Base-by-base conservation (phyloP, 1,140 invertebrate genomes). In the Teleopsis dalmanni region DNA sequence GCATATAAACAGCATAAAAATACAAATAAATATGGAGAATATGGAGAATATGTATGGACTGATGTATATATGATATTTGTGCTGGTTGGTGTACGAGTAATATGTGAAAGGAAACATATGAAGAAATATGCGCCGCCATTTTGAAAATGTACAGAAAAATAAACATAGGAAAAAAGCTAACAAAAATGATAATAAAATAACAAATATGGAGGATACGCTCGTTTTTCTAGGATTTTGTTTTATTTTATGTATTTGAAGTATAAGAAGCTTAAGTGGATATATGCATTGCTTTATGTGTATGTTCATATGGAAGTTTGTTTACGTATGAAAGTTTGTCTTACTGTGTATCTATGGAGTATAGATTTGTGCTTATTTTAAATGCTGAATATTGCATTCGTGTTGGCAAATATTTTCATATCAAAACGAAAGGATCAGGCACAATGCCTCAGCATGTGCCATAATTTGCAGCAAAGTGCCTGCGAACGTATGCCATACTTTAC, bases 101-200 rank as follows among this genome's bases (percentile, higher is more conserved):
- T 26, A 41, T 42, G 23, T 3, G 1, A 35, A 16, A 3, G 19
- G 38, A 11, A 9, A 26, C 38, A 34, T 16, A n/a, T n/a, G n/a
- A n/a, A n/a, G n/a, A n/a, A n/a, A n/a, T n/a, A n/a, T 45, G 19
- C n/a, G 25, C 7, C 54, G 56, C 60, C 58, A 60, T 62, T 58
- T 62, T 62, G 49, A 26, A 31, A 38, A 18, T 6, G 19, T 33
- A 42, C 9, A 22, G 19, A n/a, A 46, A 21, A 40, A 40, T 23
- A 40, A 25, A 27, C 27, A 25, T 25, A 31, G 31, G 31, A 43
- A 29, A 31, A 46, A 34, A 29, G 14, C 19, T n/a, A 25, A 46
- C 19, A 7, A 62, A 58, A 58, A 65, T 60, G 56, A 58, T 62
- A 65, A 60, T 65, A 65, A 65, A 62, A 65, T 65, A 65, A 65